A percentile compares a stretch with the other conserved stretches of the same genome.
Conservation (phyloP, 2,888 invertebrate species). For the Pristionchus exspectatus region DNA sequence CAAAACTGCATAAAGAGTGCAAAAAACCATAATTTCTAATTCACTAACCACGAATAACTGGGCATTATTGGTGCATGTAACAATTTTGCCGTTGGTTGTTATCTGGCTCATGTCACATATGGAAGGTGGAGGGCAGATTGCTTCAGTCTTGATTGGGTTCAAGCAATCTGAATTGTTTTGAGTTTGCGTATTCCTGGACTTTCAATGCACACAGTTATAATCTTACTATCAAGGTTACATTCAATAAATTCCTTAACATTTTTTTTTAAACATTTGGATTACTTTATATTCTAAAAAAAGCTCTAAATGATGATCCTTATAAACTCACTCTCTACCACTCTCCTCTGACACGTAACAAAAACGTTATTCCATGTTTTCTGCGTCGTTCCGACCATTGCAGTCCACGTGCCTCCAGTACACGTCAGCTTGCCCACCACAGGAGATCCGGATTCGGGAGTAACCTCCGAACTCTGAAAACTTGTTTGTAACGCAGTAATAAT, state of each 20-base stretch:
- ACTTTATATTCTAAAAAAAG: no score
- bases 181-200: no score
- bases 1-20: no score
- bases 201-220: no score
- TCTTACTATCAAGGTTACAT: no score
- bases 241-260: no score
- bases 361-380: neutral
- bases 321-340: neutral
- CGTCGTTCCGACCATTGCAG: neutral
- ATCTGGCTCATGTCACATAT: neutral
- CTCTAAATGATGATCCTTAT: no score
- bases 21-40: neutral
- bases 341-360: neutral
- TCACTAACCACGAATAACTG: neutral
- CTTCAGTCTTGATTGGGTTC: neutral
- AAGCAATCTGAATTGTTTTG: neutral
- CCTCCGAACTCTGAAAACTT: neutral
- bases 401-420: neutral
- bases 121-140: neutral
- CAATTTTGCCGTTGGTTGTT: neutral
- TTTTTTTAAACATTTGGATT: no score
- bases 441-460: neutral
- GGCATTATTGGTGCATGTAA: neutral
- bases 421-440: neutral
- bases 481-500: no score